phyloP scores from a whole-genome alignment of 2,888 invertebrate species.

The Lobophora halterata region DNA sequence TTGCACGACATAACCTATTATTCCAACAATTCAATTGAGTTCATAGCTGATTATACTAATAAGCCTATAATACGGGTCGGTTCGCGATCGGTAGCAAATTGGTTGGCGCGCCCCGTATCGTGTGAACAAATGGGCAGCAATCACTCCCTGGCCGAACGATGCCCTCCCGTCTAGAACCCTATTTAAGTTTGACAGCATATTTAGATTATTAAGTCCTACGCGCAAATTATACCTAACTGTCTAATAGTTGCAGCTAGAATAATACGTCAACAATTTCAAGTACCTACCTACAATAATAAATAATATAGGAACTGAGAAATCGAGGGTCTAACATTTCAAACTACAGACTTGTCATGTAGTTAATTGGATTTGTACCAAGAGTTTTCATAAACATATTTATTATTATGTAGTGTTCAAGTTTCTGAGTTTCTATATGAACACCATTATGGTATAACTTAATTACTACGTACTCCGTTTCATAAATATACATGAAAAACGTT shows the following conservation, averaged over 20 bases:
- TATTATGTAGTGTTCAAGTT: no score
- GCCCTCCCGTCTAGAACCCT: slow-evolving; percentile 20
- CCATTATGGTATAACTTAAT: not conserved
- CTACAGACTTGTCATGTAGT: no score
- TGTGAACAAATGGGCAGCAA: slow-evolving; percentile 43
- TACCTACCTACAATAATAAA: no score
- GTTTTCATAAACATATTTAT: no score
- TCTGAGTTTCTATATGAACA: no score
- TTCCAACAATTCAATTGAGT: slow-evolving; percentile 36
- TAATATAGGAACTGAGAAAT: no score
- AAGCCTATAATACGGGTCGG: slow-evolving; percentile 29
- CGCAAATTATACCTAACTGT: slow-evolving; percentile 12
- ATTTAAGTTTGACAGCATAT: no score
- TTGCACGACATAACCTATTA: slow-evolving; percentile 16
- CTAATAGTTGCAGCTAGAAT: no score
- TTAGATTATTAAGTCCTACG: slow-evolving; percentile 20
- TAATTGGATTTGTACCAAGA: not conserved
- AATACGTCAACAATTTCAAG: no score
- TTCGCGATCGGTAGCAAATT: slow-evolving; percentile 33
- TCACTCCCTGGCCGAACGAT: slow-evolving; percentile 36
- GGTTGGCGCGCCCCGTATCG: slow-evolving; percentile 38
- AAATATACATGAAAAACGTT: slow-evolving; percentile 7
- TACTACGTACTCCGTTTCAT: slow-evolving; percentile 3
- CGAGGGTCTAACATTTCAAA: no score
- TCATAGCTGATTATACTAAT: slow-evolving; percentile 39